Base-by-base conservation (phyloP, 2,888 invertebrate genomes). In the Autographa pulchrina region DNA sequence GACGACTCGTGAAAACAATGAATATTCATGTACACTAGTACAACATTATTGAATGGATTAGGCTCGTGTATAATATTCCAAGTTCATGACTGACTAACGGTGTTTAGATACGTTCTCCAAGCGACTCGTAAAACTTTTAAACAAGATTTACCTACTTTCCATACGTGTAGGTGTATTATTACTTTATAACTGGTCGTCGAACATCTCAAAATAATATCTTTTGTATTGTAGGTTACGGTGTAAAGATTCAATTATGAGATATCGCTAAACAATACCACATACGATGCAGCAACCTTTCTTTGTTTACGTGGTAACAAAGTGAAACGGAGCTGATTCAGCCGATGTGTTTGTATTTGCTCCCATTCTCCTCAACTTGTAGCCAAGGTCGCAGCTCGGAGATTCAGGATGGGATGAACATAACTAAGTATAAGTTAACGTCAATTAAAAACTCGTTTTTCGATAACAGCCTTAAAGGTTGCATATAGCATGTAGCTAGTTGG, bases 181-280 rank as follows among this genome's bases (percentile, higher is more conserved):
- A 56, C 80, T 78, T 79, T 83, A 72, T 79, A 75, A 74, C 74
- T 68, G 75, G 74, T 73, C 73, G 67, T 80, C 74, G 84, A 81
- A 81, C 79, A 77, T 79, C 69, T 77, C 62, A 65, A 83, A 83
- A 86, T 82, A 84, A 83, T 80, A 85, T 84, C 83, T 84, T 80
- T 81, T 84, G 84, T 83, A 85, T 88, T 88, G 86, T 90, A 89
- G 90, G 90, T 89, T 91, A 89, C 88, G 83, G 85, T 89, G 86
- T 90, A 88, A 89, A 94, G 93, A 94, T 95, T 93, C 91, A 92
- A 93, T 94, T 93, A 91, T 84, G 83, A 89, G 94, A 94, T 94
- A 94, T 88, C 88, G 82, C 79, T 88, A 88, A 93, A 94, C 93
- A 94, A 93, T 92, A 90, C 91, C 87, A 90, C 87, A 88, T 86